Conservation (phyloP, 2,888 invertebrate species). For the Peribatodes rhomboidaria region DNA sequence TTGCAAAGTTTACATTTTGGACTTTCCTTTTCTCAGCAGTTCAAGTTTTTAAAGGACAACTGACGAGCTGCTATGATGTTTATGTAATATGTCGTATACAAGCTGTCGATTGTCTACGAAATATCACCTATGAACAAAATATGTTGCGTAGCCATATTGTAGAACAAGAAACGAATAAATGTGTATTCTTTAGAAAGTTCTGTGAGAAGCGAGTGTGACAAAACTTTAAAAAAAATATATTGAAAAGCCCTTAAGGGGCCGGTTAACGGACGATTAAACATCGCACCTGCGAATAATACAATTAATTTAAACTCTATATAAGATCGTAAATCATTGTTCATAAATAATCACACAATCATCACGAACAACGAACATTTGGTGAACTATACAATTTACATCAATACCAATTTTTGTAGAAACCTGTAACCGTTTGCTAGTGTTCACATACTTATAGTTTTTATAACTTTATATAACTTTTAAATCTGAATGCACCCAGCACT, state of each 20-base stretch:
- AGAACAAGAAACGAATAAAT: background rate
- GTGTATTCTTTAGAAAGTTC: background rate
- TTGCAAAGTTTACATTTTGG: too few relatives aligned
- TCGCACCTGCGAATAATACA: background rate
- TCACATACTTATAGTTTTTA: slow-evolving; percentile 29
- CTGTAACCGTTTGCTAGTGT: background rate
- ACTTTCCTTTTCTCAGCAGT: too few relatives aligned
- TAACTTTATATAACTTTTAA: slow-evolving; percentile 22
- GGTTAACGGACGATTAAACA: background rate
- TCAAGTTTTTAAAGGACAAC: too few relatives aligned
- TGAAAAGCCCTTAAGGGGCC: background rate
- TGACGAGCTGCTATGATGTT: too few relatives aligned
- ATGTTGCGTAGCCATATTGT: background rate
- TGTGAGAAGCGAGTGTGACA: background rate
- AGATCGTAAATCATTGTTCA: slow-evolving; percentile 3
- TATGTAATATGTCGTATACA: too few relatives aligned
- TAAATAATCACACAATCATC: slow-evolving; percentile 3
- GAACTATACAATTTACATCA: slow-evolving; percentile 28
- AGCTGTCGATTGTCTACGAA: too few relatives aligned
- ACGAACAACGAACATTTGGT: slow-evolving; percentile 19
- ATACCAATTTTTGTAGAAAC: slow-evolving; percentile 8
- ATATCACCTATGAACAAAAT: background rate
- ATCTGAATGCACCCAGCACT: slow-evolving; percentile 37
- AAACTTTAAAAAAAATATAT: background rate
- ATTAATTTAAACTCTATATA: slow-evolving; percentile 9